Conservation (phyloP, 2,888 invertebrate genomes). For the Drosophila dives region DNA sequence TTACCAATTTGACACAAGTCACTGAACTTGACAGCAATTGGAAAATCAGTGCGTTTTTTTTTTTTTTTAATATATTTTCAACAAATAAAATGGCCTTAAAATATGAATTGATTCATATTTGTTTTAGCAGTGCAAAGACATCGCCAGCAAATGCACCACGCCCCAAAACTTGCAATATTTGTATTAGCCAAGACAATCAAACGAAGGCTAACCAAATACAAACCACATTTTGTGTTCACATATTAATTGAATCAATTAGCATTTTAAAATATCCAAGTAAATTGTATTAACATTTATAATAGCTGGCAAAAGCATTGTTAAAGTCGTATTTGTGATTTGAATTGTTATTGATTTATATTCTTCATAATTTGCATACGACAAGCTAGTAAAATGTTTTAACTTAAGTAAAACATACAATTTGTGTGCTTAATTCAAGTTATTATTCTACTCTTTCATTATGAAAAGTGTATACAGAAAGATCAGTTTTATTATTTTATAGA, state of each 20-base stretch:
- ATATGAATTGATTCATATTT: neutral
- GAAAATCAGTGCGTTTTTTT: conserved; percentile 31
- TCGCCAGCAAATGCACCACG: neutral
- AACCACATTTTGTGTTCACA: neutral
- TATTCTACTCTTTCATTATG: neutral
- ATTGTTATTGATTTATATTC: neutral
- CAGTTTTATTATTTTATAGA: neutral
- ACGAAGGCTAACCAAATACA: neutral
- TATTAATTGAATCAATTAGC: conserved; percentile 1
- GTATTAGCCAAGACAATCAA: neutral
- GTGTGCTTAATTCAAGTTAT: neutral
- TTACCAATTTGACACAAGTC: conserved; percentile 74
- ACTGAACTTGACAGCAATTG: conserved; percentile 68
- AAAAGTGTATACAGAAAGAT: neutral
- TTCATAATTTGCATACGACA: neutral
- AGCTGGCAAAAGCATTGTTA: neutral
- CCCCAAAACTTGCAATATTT: neutral
- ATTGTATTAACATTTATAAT: neutral
- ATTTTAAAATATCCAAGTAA: neutral
- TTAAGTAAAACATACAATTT: neutral
- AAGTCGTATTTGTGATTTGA: neutral
- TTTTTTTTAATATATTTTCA: neutral
- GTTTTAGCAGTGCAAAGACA: neutral
- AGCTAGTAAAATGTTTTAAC: neutral
- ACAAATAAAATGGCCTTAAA: conserved; percentile 1